These are phyloP conservation scores for Apis florea DNA, from an alignment of 1,140 invertebrate genomes.

Conservation along the genomic window DNA sequence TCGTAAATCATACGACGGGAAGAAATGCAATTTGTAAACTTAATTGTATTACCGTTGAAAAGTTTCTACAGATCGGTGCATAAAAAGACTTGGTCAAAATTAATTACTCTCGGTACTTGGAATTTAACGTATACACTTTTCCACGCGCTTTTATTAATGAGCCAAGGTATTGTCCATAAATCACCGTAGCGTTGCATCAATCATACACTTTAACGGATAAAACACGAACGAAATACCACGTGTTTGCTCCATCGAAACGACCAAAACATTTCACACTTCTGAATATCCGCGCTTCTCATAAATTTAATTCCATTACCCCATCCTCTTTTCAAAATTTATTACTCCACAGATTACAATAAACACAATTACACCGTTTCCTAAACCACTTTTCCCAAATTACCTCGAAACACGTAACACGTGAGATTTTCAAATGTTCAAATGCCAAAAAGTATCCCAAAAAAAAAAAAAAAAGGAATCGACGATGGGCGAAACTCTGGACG, in stretches of 20 bases:
- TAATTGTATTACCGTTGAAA: conserved; percentile 16
- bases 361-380: no score
- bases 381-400: no score
- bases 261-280: no score
- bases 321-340: no score
- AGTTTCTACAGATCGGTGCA: not conserved
- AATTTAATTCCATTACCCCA: no score
- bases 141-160: not conserved
- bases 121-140: not conserved
- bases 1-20: not conserved
- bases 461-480: not conserved
- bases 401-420: no score
- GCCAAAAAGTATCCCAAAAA: no score
- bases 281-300: no score
- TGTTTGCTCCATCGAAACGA: no score
- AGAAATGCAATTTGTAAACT: conserved; percentile 7
- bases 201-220: not conserved
- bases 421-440: no score
- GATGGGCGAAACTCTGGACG: not conserved
- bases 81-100: not conserved
- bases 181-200: not conserved
- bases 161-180: not conserved
- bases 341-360: no score
- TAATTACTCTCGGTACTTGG: not conserved
- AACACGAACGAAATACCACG: not conserved